Percentiles rank a stretch among this genome's conserved stretches.
Evolutionary conservation across 2,797 vertebrate species (phyloP).

Genomic region (Enteromius afrohamiltoni): DNA sequence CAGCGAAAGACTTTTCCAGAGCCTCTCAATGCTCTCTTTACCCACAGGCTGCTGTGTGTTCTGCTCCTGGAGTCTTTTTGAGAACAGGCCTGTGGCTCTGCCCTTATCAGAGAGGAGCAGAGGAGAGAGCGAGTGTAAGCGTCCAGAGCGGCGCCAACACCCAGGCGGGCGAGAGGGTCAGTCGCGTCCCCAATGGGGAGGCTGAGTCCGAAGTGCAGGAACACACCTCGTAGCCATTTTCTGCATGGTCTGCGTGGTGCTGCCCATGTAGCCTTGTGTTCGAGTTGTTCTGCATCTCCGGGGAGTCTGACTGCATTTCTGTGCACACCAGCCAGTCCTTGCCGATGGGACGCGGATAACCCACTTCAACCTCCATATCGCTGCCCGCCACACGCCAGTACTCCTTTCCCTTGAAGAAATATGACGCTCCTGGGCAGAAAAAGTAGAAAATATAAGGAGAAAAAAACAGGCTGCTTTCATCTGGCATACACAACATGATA

Average conservation of each 20-base stretch:
- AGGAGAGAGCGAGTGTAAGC: slow-evolving; percentile 57
- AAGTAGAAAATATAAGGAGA: not conserved
- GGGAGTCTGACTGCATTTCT: slow-evolving; percentile 81
- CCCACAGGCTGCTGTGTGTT: slow-evolving; percentile 49
- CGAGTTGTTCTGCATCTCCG: slow-evolving; percentile 71
- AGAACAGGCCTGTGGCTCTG: slow-evolving; percentile 52
- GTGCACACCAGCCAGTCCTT: slow-evolving; percentile 93
- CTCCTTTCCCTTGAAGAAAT: slow-evolving; percentile 94
- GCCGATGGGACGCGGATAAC: slow-evolving; percentile 86
- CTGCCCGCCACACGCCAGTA: slow-evolving; percentile 92
- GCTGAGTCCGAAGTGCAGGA: slow-evolving; percentile 87
- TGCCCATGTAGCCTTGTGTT: slow-evolving; percentile 77
- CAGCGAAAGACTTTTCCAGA: slow-evolving; percentile 17
- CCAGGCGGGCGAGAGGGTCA: slow-evolving; percentile 65
- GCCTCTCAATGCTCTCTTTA: slow-evolving; percentile 9
- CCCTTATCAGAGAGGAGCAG: slow-evolving; percentile 60
- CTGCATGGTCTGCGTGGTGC: slow-evolving; percentile 80
- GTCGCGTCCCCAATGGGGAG: slow-evolving; percentile 52
- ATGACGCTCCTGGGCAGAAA: slow-evolving; percentile 82
- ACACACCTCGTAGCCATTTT: slow-evolving; percentile 89
- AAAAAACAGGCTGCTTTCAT: slow-evolving; percentile 15
- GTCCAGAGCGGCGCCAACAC: slow-evolving; percentile 72
- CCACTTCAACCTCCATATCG: slow-evolving; percentile 83
- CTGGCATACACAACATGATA: slow-evolving; percentile 4
- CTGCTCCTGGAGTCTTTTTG: slow-evolving; percentile 42